Base-by-base conservation (phyloP, 2,888 invertebrate species). In the Empis stercorea region DNA sequence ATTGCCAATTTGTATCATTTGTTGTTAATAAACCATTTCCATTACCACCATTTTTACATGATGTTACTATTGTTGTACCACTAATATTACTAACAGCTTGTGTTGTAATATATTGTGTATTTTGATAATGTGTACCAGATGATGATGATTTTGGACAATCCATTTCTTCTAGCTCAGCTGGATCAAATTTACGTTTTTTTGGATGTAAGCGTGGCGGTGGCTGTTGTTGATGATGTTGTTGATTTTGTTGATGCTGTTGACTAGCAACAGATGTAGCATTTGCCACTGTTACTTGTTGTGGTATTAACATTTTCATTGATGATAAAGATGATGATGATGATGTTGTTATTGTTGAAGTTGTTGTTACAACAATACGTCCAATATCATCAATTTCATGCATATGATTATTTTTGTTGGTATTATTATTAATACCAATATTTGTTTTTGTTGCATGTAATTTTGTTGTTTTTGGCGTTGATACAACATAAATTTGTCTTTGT, bases 121-220 rank as follows among this genome's bases (percentile, higher is more conserved):
- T 59, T 58, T 55, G 55, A 59, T 59, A 56, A 54, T 49, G 49
- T 15, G 38, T 16, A 15, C 30, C 13, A 10, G n/a, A 43, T 27
- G 20, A 32, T 20, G 14, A 10, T 23, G 52, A 39, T 37, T 53
- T 55, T 14, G 57, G 51, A 32, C 48, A 56, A 46, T 65, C 63
- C 47, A 59, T 58, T 53, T 61, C 61, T 52, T 69, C 68, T 57
- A 69, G 60, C 56, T 68, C 68, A 47, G 68, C 63, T 57, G 65
- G 67, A 60, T 67, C 67, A 52, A 69, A 69, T 59, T 69, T 69
- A 39, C 95, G 78, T 71, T 95, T 95, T 71, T 95, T 95, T 48
- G 95, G 95, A 64, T 94, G 79, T 66, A 87, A 88, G 52, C 84
- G 74, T 53, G 66, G 71, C 71, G 54, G 73, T 74, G 48, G 73